phyloP scores from a whole-genome alignment of 1,140 invertebrate genomes.

The Aphaenogaster ashmeadi region DNA sequence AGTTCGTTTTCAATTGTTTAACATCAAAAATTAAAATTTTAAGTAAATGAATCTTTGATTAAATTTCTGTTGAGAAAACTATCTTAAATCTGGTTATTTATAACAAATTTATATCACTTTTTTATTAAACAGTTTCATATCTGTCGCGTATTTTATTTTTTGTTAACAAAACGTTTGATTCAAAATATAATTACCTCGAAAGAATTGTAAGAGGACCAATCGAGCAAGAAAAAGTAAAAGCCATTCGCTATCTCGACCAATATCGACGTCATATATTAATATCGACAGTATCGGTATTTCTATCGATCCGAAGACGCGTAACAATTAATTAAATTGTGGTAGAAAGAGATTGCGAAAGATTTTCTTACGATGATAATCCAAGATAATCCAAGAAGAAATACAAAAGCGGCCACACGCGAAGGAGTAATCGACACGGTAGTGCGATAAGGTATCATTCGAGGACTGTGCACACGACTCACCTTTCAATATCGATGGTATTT shows the following conservation, averaged over 20 bases:
- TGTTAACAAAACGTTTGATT: background rate
- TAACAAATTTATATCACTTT: background rate
- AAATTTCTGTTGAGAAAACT: background rate
- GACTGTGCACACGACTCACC: background rate
- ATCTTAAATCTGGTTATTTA: background rate
- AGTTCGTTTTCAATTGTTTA: background rate
- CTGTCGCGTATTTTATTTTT: background rate
- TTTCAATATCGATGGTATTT: background rate
- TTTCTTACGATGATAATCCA: slow-evolving; percentile 23
- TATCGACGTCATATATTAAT: slow-evolving; percentile 58
- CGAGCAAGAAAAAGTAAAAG: slow-evolving; percentile 30
- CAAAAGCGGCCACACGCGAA: background rate
- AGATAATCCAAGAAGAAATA: slow-evolving; percentile 4
- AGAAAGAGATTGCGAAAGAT: background rate
- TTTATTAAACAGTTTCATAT: background rate
- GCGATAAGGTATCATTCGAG: slow-evolving; percentile 24
- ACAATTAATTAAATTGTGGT: slow-evolving; percentile 65
- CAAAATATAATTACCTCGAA: background rate
- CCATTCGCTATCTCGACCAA: slow-evolving; percentile 17
- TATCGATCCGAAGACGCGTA: slow-evolving; percentile 39
- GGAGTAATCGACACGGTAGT: background rate
- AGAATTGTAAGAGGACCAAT: slow-evolving; percentile 18
- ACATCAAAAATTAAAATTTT: background rate
- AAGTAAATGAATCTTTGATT: background rate
- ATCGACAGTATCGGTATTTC: slow-evolving; percentile 14